Conservation (phyloP, 2,888 invertebrate species). For the Dryococelus australis region DNA sequence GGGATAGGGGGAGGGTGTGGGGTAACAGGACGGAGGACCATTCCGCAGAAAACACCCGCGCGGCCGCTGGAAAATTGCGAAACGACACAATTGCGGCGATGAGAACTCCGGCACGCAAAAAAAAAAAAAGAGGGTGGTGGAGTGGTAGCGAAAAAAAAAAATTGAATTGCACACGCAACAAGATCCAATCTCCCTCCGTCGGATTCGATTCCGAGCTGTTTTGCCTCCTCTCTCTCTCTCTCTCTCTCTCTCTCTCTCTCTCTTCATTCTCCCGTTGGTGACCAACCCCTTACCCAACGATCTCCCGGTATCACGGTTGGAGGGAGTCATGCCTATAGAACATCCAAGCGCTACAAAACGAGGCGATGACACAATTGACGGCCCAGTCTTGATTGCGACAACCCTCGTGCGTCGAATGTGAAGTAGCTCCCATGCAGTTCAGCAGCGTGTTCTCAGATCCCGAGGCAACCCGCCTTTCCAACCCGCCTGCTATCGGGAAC, state of each 20-base stretch:
- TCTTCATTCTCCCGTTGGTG: too few relatives aligned
- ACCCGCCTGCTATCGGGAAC: too few relatives aligned
- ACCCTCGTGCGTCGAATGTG: background rate
- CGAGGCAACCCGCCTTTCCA: too few relatives aligned
- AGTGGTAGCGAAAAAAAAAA: background rate
- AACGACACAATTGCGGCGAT: constrained; percentile 16
- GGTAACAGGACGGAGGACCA: background rate
- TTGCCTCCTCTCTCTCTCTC: background rate
- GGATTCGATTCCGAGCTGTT: constrained; percentile 6
- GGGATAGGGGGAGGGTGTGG: background rate
- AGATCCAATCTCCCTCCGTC: constrained; percentile 7
- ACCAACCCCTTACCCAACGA: too few relatives aligned
- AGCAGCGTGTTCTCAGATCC: too few relatives aligned
- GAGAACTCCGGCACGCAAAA: background rate
- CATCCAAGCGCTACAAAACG: background rate
- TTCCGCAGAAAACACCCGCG: background rate
- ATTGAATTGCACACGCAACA: background rate
- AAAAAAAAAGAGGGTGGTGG: background rate
- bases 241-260: too few relatives aligned
- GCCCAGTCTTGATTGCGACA: background rate
- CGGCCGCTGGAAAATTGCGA: constrained; percentile 9
- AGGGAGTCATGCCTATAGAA: too few relatives aligned
- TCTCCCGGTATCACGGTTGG: too few relatives aligned
- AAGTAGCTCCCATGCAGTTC: too few relatives aligned
- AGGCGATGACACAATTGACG: background rate